Evolutionary conservation across 2,888 invertebrate genomes (phyloP), one percentile per base, ranked within the genome.

Genomic region (Lasioglossum pauxillum): DNA sequence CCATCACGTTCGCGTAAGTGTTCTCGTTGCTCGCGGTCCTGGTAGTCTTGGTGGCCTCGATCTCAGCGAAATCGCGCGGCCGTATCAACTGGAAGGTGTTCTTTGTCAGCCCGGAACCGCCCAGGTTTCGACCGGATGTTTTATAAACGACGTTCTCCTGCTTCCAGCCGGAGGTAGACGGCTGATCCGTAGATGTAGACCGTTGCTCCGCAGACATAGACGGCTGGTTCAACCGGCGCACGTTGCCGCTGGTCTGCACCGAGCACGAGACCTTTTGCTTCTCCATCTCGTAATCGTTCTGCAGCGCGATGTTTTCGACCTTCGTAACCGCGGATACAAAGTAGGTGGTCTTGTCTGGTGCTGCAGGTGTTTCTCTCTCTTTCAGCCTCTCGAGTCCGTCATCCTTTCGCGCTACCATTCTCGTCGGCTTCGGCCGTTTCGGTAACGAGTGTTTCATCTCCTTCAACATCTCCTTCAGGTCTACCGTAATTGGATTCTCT

Each of bases 401-500:
- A 19, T 85, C 80, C 14, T 27, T 44, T 35, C 80, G 75, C 14
- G 81, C 73, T 3, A 49, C n/a, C 19, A 60, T 19, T 85, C 90
- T 93, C 35, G 90, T 95, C 53, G 95, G 94, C 89, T 96, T 96
- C 41, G 96, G 94, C 90, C 96, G 96, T 92, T 96, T 97, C 0
- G 97, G 97, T 85, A 97, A 95, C 19, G 97, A 97, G 94, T 97
- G 96, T 95, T 97, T 97, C 97, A 97, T 97, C 95, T 97, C 97
- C 92, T 97, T 97, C 87, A 97, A 94, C 96, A 97, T 97, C 95
- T 97, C 97, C 93, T 97, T 97, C 46, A 97, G 95, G 93, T 95
- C 93, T 31, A 86, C 81, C 35, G 92, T 93, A 27, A 89, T 83
- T 80, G 91, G 92, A 86, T 93, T 93, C 75, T 93, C 93, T 44